phyloP scores from a whole-genome alignment of 2,113 vertebrate genomes.

The Lagopus muta region DNA sequence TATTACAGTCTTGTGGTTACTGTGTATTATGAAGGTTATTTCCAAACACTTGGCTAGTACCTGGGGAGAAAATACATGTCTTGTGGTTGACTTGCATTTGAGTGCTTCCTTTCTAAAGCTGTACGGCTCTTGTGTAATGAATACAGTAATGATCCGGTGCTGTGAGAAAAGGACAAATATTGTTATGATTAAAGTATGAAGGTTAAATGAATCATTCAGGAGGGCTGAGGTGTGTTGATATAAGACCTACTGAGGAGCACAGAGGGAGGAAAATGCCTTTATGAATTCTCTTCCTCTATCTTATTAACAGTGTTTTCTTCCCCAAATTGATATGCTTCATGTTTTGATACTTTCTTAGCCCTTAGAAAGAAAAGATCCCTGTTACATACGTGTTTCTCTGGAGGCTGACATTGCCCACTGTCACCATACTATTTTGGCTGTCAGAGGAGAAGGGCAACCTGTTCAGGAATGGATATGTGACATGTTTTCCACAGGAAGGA shows the following conservation, averaged over 20 bases:
- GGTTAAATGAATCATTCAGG: conserved; percentile 35
- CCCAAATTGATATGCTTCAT: background rate
- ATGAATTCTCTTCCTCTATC: background rate
- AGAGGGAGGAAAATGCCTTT: background rate
- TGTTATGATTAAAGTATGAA: conserved; percentile 24
- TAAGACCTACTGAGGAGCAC: background rate
- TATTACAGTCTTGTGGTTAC: background rate
- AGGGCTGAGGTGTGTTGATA: background rate
- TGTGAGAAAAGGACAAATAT: conserved; percentile 27
- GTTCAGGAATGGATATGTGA: too few relatives aligned
- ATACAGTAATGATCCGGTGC: conserved; percentile 7
- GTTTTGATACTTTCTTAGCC: background rate
- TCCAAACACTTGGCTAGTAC: conserved; percentile 39
- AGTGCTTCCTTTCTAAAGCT: background rate
- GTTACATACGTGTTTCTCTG: background rate
- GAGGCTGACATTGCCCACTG: background rate
- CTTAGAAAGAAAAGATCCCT: background rate
- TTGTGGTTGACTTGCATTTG: background rate
- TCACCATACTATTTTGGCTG: background rate
- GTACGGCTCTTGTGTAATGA: background rate
- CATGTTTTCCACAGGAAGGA: background rate
- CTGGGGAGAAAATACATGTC: conserved; percentile 33
- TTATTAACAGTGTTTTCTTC: background rate
- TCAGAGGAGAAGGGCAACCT: background rate
- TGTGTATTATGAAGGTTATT: conserved; percentile 20